These are phyloP conservation scores for Gracilinanus agilis DNA, from an alignment of 2,113 vertebrate species.

Conservation along the genomic window DNA sequence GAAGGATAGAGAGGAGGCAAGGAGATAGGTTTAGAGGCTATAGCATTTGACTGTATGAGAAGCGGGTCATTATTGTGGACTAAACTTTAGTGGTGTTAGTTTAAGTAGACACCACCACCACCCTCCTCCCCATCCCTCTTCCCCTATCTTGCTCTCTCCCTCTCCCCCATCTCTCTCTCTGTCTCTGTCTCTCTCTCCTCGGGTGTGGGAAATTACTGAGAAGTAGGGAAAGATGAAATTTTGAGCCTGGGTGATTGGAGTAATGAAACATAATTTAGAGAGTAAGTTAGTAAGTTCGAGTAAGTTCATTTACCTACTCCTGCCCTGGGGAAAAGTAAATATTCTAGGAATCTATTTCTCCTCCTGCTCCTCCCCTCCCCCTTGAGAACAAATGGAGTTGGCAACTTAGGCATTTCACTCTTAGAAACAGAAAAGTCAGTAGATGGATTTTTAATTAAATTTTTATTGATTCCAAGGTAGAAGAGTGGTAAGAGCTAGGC, in stretches of 20 bases:
- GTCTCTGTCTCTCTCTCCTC: no score
- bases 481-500: no score
- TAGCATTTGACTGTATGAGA: neutral
- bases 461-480: no score
- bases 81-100: neutral
- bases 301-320: neutral
- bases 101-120: no score
- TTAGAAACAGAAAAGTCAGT: neutral
- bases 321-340: neutral
- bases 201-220: neutral
- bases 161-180: no score
- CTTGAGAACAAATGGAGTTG: neutral
- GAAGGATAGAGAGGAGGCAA: no score
- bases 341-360: neutral
- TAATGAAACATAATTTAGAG: neutral
- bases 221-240: neutral
- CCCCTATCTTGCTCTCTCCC: no score
- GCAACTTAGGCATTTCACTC: neutral
- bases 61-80: neutral
- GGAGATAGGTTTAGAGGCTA: no score
- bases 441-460: neutral
- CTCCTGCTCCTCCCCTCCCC: neutral
- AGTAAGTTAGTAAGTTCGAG: neutral
- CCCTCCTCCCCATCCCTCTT: no score
- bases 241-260: neutral